Percentiles rank a stretch among this genome's conserved stretches.
These are phyloP conservation scores for Girardia tigrina DNA, from an alignment of 2,888 invertebrate species.

Conservation along the genomic window DNA sequence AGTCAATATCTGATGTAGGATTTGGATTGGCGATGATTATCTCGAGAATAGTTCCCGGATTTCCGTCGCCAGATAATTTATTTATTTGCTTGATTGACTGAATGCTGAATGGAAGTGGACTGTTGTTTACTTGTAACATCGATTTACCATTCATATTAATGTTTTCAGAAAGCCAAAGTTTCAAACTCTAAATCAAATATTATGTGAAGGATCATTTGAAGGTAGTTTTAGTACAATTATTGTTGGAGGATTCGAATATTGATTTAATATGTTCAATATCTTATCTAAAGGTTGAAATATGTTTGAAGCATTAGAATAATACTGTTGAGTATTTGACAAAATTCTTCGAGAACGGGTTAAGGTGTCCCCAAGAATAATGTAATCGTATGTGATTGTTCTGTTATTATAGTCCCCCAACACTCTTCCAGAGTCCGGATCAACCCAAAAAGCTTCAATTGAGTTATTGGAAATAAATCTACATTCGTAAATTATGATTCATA, in stretches of 20 bases:
- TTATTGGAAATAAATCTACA: background rate
- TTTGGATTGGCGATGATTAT: background rate
- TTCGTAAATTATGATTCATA: no score
- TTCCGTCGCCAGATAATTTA: background rate
- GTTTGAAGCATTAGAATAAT: background rate
- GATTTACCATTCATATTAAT: background rate
- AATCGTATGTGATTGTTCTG: background rate
- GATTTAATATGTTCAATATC: background rate
- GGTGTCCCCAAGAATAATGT: background rate
- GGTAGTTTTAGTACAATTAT: no score
- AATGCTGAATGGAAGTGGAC: background rate
- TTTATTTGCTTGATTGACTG: background rate
- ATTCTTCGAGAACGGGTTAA: background rate
- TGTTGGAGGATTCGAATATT: background rate
- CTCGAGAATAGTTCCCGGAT: background rate
- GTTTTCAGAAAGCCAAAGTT: background rate
- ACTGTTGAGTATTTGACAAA: background rate
- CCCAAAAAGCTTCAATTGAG: background rate
- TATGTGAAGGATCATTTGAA: no score
- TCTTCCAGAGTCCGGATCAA: background rate
- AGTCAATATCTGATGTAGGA: background rate
- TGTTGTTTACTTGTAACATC: background rate
- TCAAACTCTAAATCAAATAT: no score
- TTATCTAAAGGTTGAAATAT: background rate
- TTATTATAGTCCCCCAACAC: background rate